Percentiles rank a stretch among this genome's conserved stretches.
These are phyloP conservation scores for Euplagia quadripunctaria DNA, from an alignment of 2,888 invertebrate species.

Conservation along the genomic window DNA sequence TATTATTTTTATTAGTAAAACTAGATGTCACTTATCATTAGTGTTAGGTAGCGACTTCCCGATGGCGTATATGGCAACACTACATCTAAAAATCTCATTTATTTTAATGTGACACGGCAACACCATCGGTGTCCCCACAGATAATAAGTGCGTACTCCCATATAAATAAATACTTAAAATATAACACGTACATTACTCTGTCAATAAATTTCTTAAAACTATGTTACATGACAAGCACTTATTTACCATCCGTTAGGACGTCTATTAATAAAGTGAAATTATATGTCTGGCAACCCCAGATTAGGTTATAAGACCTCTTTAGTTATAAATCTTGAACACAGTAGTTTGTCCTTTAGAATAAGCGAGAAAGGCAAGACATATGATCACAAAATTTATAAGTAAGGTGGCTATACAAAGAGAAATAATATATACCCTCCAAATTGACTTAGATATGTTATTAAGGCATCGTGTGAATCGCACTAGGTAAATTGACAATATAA, in stretches of 20 bases:
- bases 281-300: constrained; percentile 68
- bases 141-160: constrained; percentile 73
- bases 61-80: constrained; percentile 73
- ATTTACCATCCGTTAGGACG: constrained; percentile 62
- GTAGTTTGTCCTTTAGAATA: constrained; percentile 55
- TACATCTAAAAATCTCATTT: constrained; percentile 66
- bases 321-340: constrained; percentile 61
- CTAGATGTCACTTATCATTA: constrained; percentile 77
- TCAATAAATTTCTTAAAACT: constrained; percentile 80
- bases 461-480: constrained; percentile 87
- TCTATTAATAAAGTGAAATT: constrained; percentile 59
- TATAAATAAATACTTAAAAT: constrained; percentile 84
- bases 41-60: constrained; percentile 77
- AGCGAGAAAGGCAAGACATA: constrained; percentile 60
- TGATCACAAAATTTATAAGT: constrained; percentile 63
- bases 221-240: constrained; percentile 84
- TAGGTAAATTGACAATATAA: constrained; percentile 79
- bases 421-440: constrained; percentile 77
- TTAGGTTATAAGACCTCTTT: constrained; percentile 56
- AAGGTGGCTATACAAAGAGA: constrained; percentile 69
- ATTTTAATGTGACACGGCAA: constrained; percentile 62
- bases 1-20: constrained; percentile 81
- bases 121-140: constrained; percentile 62
- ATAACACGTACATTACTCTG: constrained; percentile 79
- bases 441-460: constrained; percentile 88